Evolutionary conservation across 2,888 invertebrate species (phyloP), one percentile per base, ranked within the genome.

Genomic region (Drosophila subquinaria): DNA sequence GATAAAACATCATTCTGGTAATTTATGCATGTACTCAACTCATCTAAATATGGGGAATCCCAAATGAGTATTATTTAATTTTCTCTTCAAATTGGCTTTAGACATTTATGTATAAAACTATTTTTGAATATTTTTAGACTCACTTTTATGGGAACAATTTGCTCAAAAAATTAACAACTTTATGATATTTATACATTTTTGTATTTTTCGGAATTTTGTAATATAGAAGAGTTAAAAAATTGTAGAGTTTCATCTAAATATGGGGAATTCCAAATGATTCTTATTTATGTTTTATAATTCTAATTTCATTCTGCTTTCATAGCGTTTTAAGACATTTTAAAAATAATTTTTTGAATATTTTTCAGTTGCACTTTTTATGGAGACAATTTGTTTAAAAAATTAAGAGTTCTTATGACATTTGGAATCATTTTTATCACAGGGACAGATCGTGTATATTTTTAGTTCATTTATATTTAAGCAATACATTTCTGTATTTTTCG

Each of bases 11-110:
- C 76, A 57, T 56, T 57, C 27, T n/a, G 3, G 17, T 27, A 53
- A 73, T 76, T 73, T 56, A 56, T 45, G n/a, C 23, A 45, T 45
- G 35, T 56, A 35, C 43, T 45, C 43, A 35, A 3, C 15, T 8
- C 13, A 35, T 3, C 35, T 13, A 35, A 43, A 13, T 20, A 10
- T 33, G 57, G 57, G 47, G 36, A 57, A 57, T 57, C 57, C 47
- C 57, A 47, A 47, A 6, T 11, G 23, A n/a, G 15, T 27, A 15
- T 27, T 15, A 27, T 36, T 15, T 23, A 1, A 17, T 17, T 17
- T 17, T 42, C 1, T 13, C 4, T 36, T 36, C 4, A 13, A 36
- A 36, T 36, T 13, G 4, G 11, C 4, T 13, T 13, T 35, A 11
- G 23, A 27, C 23, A 35, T 4, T 35, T 13, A 0, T 4, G 17